Base-by-base conservation (phyloP, 2,113 vertebrate species). In the Paedocypris sp. region DNA sequence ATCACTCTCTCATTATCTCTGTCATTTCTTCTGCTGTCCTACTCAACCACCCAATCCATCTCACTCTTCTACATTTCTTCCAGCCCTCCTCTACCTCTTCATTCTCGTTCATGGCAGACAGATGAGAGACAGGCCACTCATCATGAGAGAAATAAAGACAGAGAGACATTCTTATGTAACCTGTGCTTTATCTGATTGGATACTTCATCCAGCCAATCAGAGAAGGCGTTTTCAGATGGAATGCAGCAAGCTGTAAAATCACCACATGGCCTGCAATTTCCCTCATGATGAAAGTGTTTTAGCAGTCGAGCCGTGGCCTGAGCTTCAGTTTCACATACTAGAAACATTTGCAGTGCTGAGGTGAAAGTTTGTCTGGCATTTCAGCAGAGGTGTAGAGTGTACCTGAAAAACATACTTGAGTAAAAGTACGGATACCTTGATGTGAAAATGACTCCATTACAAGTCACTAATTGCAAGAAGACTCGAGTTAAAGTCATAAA, bases 41-140 rank as follows among this genome's bases (percentile, higher is more conserved):
- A 16, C 29, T 68, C 39, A 19, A 31, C 47, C 53, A 53, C 31
- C 32, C 32, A 25, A 51, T 53, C 32, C 11, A 42, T 49, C 29
- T 29, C 50, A 20, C 18, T 38, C 50, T 53, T 45, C 28, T 43
- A 39, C 48, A 33, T 45, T 38, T 65, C 16, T 61, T 35, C n/a
- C 41, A 58, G 49, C 39, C 43, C 28, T 57, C 26, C 3, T 45
- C 48, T 48, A 35, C 49, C 22, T 15, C 48, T 38, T 57, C 13
- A 47, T 38, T 26, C 49, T 60, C 52, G n/a, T 39, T 25, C 18
- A n/a, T 57, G 57, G 58, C 51, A 66, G 45, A 63, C 36, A 57
- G 41, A 13, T 60, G 31, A 48, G 54, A 53, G 11, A 31, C 50
- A 45, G 29, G 43, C 53, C 13, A 29, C 36, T 13, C 13, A 41